Evolutionary conservation across 64 coral and sea anemone species (phyloP), one percentile per base, ranked within the genome.

Genomic region (Montipora sp.): DNA sequence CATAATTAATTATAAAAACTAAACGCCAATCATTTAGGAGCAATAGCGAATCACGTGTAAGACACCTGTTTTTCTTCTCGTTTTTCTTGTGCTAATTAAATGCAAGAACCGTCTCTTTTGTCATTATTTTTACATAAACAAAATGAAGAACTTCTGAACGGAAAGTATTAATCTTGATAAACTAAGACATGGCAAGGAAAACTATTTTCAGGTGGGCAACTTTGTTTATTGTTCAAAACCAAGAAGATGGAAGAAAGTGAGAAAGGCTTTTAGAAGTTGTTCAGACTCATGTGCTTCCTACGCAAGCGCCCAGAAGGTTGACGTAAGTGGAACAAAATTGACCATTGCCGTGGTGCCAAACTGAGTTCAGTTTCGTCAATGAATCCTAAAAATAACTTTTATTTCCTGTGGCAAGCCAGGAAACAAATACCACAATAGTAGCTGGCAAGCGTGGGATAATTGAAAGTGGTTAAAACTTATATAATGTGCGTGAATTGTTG

Each of bases 341-440:
- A 49, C 47, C 66, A 72, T 6, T 85, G 16, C 47, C 8, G 4
- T 4, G 61, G 5, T 85, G 46, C 82, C 61, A 85, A 85, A 85
- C n/a, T 71, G 65, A 50, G 65, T 4, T 48, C 15, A 7, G 16
- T 85, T 67, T 72, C 82, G 82, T 85, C 60, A 85, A 19, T 66
- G 46, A 71, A 61, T 2, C 65, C 82, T 85, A 85, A 85, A 85
- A 85, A 85, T 85, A 85, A 22, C 82, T 14, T n/a, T 47, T 9
- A 36, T 67, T 85, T 68, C 61, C 63, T 85, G 46, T 85, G 18
- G 11, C 47, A 70, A 85, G 36, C 19, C 6, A 68, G 59, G 61
- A 85, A 85, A 68, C 48, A 85, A 51, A 85, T 85, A 72, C 46
- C 36, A 21, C 19, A 48, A 67, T 81, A 81, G 27, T 81, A 81